phyloP scores from a whole-genome alignment of 2,888 invertebrate species.

The Metopia argyrocephala region DNA sequence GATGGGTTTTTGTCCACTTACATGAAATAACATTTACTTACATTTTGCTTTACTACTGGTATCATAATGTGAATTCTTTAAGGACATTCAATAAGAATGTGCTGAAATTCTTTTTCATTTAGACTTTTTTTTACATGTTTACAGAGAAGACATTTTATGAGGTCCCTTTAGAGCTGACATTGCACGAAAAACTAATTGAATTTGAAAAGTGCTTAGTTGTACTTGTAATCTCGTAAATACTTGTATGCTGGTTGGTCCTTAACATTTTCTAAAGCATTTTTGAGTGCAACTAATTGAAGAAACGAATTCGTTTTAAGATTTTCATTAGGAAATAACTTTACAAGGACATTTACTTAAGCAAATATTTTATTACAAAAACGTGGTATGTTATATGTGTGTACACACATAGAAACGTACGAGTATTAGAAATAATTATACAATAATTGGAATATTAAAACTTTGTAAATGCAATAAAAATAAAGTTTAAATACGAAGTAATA shows the following conservation, averaged over 20 bases:
- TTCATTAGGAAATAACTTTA: neutral
- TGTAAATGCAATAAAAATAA: too few relatives aligned
- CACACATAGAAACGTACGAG: too few relatives aligned
- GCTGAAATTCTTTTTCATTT: neutral
- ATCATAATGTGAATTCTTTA: constrained; percentile 9
- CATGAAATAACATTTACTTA: constrained; percentile 47
- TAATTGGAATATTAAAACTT: too few relatives aligned
- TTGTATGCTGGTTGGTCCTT: constrained; percentile 5
- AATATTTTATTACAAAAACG: neutral
- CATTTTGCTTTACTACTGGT: neutral
- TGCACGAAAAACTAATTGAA: constrained; percentile 69
- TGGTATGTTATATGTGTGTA: too few relatives aligned
- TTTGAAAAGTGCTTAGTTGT: constrained; percentile 64
- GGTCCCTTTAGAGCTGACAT: constrained; percentile 69
- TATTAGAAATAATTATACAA: too few relatives aligned
- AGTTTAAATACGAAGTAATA: too few relatives aligned
- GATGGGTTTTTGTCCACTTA: constrained; percentile 45
- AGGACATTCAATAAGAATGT: neutral
- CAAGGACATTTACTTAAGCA: neutral
- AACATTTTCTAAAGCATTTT: constrained; percentile 36
- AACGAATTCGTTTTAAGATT: constrained; percentile 1
- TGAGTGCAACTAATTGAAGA: constrained; percentile 43
- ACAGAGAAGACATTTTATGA: constrained; percentile 67
- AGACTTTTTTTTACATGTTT: neutral
- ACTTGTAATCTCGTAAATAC: constrained; percentile 49